Evolutionary conservation across 1,140 invertebrate genomes (phyloP).

Genomic region (Drosophila rhopaloa): DNA sequence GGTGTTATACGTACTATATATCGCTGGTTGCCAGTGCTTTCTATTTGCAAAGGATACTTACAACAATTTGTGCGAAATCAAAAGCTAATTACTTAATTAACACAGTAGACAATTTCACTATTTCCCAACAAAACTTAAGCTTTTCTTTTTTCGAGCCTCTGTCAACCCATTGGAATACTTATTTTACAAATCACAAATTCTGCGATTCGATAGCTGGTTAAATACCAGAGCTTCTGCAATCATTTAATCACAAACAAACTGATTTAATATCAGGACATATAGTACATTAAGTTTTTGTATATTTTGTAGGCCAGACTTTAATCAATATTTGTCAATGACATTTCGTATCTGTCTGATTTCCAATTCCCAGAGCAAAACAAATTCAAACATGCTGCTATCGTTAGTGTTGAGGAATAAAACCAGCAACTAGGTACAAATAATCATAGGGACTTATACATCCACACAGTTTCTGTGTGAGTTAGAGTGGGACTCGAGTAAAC

Average conservation of each 20-base stretch:
- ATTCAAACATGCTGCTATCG: slow-evolving; percentile 1
- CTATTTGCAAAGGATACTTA: background rate
- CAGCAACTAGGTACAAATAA: slow-evolving; percentile 19
- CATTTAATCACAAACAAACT: too few relatives aligned
- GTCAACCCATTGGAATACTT: too few relatives aligned
- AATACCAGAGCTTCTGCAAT: too few relatives aligned
- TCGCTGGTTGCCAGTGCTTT: background rate
- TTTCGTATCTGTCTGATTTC: background rate
- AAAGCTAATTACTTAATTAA: background rate
- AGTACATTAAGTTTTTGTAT: background rate
- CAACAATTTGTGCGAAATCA: background rate
- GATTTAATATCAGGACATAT: too few relatives aligned
- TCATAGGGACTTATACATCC: slow-evolving; percentile 10
- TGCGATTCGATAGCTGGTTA: too few relatives aligned
- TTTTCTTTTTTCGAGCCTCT: too few relatives aligned
- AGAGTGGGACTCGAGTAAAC: background rate
- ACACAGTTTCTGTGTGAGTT: background rate
- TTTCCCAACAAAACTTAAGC: too few relatives aligned
- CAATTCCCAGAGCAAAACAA: slow-evolving; percentile 7
- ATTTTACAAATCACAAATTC: too few relatives aligned
- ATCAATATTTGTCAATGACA: background rate
- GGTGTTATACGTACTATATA: background rate
- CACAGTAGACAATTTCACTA: too few relatives aligned
- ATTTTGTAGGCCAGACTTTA: background rate
- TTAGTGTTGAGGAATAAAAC: background rate